Conservation (phyloP, 1,140 invertebrate genomes). For the Amphibalanus amphitrite region DNA sequence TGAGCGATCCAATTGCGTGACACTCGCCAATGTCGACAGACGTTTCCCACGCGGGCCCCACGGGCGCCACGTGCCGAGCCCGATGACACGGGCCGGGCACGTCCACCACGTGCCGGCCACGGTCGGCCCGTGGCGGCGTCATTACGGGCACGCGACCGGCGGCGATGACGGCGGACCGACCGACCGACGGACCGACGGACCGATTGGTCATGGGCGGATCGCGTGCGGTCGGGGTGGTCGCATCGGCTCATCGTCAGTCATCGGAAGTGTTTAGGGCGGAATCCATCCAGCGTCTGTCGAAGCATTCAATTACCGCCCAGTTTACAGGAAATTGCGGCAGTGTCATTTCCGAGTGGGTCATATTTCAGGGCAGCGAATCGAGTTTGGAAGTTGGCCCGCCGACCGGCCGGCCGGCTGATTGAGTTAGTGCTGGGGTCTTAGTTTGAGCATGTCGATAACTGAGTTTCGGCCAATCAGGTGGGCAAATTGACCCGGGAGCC, state of each 20-base stretch:
- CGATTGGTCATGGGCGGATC: neutral
- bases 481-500: neutral
- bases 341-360: neutral
- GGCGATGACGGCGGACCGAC: no score
- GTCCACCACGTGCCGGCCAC: neutral
- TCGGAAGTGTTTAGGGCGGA: neutral
- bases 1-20: no score
- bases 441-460: neutral
- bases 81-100: neutral
- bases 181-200: no score
- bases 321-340: neutral
- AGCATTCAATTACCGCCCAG: neutral
- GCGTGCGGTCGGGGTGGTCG: neutral
- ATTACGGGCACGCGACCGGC: neutral
- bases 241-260: neutral
- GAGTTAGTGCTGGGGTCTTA: constrained; percentile 1
- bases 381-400: neutral
- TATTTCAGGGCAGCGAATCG: neutral
- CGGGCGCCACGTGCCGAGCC: neutral
- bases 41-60: neutral
- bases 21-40: no score
- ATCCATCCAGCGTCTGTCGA: neutral
- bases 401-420: neutral
- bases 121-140: no score
- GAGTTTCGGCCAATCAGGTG: neutral